A percentile compares a stretch with the other conserved stretches of the same genome.
Evolutionary conservation across 2,113 vertebrate genomes (phyloP).

Genomic region (Spea multiplicata): DNA sequence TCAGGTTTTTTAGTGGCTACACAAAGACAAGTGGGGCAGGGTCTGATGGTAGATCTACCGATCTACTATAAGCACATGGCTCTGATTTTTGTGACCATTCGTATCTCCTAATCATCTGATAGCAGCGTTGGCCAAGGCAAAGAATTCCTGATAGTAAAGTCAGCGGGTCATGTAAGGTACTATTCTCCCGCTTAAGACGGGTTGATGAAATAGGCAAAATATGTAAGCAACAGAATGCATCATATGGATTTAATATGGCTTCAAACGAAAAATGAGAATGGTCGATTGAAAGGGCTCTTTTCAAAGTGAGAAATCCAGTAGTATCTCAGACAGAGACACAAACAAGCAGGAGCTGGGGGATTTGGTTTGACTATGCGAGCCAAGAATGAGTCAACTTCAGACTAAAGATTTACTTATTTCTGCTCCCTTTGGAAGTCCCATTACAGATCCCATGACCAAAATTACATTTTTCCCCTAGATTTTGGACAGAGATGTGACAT

Average conservation of each 20-base stretch:
- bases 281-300: slow-evolving; percentile 38
- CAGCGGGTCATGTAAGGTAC: slow-evolving; percentile 9
- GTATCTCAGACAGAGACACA: slow-evolving; percentile 36
- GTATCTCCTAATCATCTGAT: no score
- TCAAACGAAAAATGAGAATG: slow-evolving; percentile 50
- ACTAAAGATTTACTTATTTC: slow-evolving; percentile 43
- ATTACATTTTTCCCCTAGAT: slow-evolving; percentile 16
- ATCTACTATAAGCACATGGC: no score
- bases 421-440: slow-evolving; percentile 36
- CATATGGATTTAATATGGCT: slow-evolving; percentile 46
- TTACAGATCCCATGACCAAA: slow-evolving; percentile 39
- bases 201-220: slow-evolving; percentile 30
- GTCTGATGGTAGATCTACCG: no score
- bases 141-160: not conserved
- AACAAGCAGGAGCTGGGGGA: slow-evolving; percentile 20
- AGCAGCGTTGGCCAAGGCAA: no score
- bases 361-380: slow-evolving; percentile 24
- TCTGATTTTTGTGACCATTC: no score
- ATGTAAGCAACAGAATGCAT: slow-evolving; percentile 49
- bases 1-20: no score
- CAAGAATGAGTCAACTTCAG: slow-evolving; percentile 45
- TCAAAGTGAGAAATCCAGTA: slow-evolving; percentile 21
- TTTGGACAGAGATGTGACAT: slow-evolving; percentile 45
- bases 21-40: no score
- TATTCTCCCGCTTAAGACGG: not conserved